These are phyloP conservation scores for Thereva unica DNA, from an alignment of 2,888 invertebrate species.

Conservation along the genomic window DNA sequence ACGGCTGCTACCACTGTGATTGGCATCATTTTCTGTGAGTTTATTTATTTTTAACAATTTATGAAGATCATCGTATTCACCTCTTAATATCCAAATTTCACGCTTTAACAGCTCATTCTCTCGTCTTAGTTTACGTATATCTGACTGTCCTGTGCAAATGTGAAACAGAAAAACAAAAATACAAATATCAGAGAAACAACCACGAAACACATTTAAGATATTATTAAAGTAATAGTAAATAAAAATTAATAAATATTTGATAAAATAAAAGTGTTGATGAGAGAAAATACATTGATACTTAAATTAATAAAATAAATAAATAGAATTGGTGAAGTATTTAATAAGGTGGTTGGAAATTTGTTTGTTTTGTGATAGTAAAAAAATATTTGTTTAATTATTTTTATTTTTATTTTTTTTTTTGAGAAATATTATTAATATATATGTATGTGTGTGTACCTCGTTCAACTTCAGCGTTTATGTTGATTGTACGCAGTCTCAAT, in stretches of 20 bases:
- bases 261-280: background rate
- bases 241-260: background rate
- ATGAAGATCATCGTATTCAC: constrained; percentile 86
- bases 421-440: constrained; percentile 6
- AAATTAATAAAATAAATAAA: too few relatives aligned
- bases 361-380: too few relatives aligned
- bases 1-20: constrained; percentile 42
- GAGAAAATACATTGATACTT: background rate
- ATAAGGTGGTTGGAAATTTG: too few relatives aligned
- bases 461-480: constrained; percentile 91
- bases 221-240: background rate
- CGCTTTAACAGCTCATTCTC: constrained; percentile 86
- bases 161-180: constrained; percentile 42
- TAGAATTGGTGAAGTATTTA: too few relatives aligned
- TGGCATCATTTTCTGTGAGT: constrained; percentile 49
- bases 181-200: constrained; percentile 27
- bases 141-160: constrained; percentile 72
- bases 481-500: constrained; percentile 82
- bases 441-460: constrained; percentile 65
- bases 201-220: background rate
- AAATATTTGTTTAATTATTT: too few relatives aligned
- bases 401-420: background rate
- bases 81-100: constrained; percentile 84
- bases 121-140: constrained; percentile 83
- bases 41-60: constrained; percentile 69